A percentile compares a stretch with the other conserved stretches of the same genome.
Conservation (phyloP, 1,140 invertebrate genomes). For the Carposina sasakii region DNA sequence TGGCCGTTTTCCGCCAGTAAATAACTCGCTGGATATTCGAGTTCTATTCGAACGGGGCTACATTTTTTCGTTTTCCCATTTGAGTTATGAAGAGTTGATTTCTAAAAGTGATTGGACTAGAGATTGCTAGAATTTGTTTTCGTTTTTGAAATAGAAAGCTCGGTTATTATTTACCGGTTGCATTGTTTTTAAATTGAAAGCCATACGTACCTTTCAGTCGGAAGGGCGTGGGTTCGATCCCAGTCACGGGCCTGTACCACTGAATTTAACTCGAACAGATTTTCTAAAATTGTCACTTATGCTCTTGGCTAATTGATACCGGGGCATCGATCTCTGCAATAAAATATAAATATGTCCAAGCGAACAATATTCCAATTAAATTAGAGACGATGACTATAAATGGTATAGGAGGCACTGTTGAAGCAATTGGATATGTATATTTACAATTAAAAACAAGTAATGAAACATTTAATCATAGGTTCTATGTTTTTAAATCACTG, state of each 20-base stretch:
- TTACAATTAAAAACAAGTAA: slow-evolving; percentile 10
- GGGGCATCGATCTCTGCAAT: slow-evolving; percentile 22
- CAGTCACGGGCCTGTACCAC: no score
- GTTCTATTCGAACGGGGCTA: no score
- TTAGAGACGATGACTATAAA: slow-evolving; percentile 15
- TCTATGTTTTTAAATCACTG: slow-evolving; percentile 22
- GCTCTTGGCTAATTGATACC: slow-evolving; percentile 17
- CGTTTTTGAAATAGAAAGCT: not conserved
- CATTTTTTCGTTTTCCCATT: no score
- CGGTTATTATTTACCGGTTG: no score
- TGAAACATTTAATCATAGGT: slow-evolving; percentile 16
- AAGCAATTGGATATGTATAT: slow-evolving; percentile 20
- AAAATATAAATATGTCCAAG: slow-evolving; percentile 18
- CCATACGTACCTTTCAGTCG: no score
- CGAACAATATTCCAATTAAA: slow-evolving; percentile 18
- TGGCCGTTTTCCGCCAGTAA: slow-evolving; percentile 30
- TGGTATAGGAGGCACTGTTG: slow-evolving; percentile 21
- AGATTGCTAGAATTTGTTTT: not conserved
- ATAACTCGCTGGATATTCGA: slow-evolving; percentile 22
- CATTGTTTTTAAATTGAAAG: no score
- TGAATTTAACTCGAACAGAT: no score
- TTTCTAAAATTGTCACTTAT: no score
- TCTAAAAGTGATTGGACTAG: not conserved
- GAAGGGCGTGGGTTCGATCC: no score
- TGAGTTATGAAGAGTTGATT: not conserved